These are phyloP conservation scores for Drosophila murphyi DNA, from an alignment of 1,140 invertebrate genomes.

Conservation along the genomic window DNA sequence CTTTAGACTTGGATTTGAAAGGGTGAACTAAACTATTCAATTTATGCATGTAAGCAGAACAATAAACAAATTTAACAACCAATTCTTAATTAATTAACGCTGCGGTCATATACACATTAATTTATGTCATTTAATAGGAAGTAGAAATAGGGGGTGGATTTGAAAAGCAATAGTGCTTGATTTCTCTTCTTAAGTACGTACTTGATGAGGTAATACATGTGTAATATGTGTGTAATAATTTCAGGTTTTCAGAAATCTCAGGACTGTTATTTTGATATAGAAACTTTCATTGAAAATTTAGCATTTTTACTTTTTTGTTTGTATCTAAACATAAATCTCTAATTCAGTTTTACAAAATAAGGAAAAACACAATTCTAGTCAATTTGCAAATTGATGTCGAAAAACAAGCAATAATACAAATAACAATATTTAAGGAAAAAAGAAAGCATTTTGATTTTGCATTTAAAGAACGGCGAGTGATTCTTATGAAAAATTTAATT, in stretches of 20 bases:
- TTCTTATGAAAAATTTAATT: slow-evolving; percentile 21
- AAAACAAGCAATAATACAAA: slow-evolving; percentile 33
- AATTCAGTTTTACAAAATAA: slow-evolving; percentile 8
- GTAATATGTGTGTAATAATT: slow-evolving; percentile 32
- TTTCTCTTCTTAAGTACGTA: slow-evolving; percentile 65
- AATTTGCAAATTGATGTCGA: slow-evolving; percentile 10
- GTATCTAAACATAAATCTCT: slow-evolving; percentile 4
- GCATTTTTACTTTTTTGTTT: slow-evolving; percentile 2
- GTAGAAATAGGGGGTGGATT: slow-evolving; percentile 27
- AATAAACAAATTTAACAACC: slow-evolving; percentile 44
- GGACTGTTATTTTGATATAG: not conserved
- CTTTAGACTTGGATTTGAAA: slow-evolving; percentile 24
- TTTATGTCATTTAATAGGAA: slow-evolving; percentile 28
- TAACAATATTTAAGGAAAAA: slow-evolving; percentile 28
- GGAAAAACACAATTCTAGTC: slow-evolving; percentile 10
- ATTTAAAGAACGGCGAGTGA: slow-evolving; percentile 28
- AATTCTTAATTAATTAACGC: slow-evolving; percentile 30
- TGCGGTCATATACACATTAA: slow-evolving; percentile 21
- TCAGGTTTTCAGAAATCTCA: slow-evolving; percentile 23
- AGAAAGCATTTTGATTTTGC: slow-evolving; percentile 9
- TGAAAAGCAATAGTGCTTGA: slow-evolving; percentile 22
- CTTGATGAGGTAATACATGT: slow-evolving; percentile 58
- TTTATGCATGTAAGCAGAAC: slow-evolving; percentile 20
- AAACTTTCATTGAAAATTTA: not conserved
- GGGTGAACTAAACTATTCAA: slow-evolving; percentile 14